Conservation (phyloP, 2,797 vertebrate genomes). For the Tragopan temminckii region DNA sequence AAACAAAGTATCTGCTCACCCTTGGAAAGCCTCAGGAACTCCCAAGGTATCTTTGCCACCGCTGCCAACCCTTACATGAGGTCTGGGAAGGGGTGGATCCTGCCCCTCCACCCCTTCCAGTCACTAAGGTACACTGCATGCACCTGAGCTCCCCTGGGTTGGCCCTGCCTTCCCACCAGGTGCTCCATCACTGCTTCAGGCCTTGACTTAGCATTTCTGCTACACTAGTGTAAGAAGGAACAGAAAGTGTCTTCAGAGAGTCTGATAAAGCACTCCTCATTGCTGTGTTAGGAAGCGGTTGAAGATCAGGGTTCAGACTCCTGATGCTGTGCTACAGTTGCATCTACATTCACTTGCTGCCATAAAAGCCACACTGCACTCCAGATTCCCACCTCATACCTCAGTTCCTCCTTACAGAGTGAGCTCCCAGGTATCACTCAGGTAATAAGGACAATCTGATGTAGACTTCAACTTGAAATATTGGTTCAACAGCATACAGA, state of each 20-base stretch:
- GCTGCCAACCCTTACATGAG: too few species aligned
- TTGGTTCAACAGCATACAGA: neutral
- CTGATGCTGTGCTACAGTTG: too few species aligned
- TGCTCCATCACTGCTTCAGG: too few species aligned
- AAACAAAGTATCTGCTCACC: too few species aligned
- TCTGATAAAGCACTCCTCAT: neutral
- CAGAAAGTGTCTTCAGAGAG: neutral
- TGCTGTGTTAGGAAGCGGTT: neutral
- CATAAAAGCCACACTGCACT: neutral
- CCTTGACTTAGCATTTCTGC: too few species aligned
- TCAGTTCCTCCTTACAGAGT: neutral
- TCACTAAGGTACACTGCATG: too few species aligned
- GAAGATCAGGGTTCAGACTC: neutral
- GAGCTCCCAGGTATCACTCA: neutral
- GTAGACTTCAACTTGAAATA: neutral
- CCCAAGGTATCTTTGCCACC: too few species aligned
- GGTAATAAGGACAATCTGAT: rapidly evolving
- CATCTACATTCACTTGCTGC: neutral
- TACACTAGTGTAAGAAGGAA: neutral
- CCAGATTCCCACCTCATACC: neutral
- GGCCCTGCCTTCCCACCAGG: too few species aligned
- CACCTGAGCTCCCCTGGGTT: too few species aligned
- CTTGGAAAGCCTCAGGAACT: too few species aligned
- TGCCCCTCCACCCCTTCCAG: too few species aligned
- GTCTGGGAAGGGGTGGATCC: too few species aligned